A percentile compares a stretch with the other conserved stretches of the same genome.
phyloP scores from a whole-genome alignment of 2,797 vertebrate species.

The Eurystomus glaucurus region DNA sequence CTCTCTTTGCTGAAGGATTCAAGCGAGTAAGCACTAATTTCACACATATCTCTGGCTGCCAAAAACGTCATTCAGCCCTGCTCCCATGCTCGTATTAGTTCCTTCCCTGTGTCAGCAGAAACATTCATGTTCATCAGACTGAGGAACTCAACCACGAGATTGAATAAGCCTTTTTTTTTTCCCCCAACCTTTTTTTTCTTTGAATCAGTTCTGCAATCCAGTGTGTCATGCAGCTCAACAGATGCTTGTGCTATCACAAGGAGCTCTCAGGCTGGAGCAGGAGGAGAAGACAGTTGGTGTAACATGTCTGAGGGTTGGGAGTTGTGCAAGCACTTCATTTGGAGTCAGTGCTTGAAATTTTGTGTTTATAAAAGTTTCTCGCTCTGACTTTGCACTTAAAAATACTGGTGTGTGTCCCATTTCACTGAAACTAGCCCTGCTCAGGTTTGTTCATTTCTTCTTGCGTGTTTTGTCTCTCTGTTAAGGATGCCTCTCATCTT shows the following conservation, averaged over 20 bases:
- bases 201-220: background rate
- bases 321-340: background rate
- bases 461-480: background rate
- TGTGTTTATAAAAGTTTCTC: background rate
- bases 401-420: background rate
- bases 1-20: constrained; percentile 9
- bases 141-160: background rate
- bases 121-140: constrained; percentile 23
- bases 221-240: background rate
- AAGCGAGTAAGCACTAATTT: constrained; percentile 4
- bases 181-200: background rate
- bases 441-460: background rate
- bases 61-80: constrained; percentile 31
- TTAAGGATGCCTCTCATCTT: background rate
- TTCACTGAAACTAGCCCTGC: background rate
- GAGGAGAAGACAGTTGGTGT: background rate
- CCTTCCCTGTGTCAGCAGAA: constrained; percentile 58
- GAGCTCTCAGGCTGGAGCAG: background rate
- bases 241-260: background rate
- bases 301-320: background rate
- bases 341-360: background rate
- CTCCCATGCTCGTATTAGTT: constrained; percentile 21
- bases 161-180: background rate
- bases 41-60: background rate
- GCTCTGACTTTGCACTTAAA: background rate